Evolutionary conservation across 1,140 invertebrate species (phyloP), one percentile per base, ranked within the genome.

Genomic region (Heliconius nattereri): DNA sequence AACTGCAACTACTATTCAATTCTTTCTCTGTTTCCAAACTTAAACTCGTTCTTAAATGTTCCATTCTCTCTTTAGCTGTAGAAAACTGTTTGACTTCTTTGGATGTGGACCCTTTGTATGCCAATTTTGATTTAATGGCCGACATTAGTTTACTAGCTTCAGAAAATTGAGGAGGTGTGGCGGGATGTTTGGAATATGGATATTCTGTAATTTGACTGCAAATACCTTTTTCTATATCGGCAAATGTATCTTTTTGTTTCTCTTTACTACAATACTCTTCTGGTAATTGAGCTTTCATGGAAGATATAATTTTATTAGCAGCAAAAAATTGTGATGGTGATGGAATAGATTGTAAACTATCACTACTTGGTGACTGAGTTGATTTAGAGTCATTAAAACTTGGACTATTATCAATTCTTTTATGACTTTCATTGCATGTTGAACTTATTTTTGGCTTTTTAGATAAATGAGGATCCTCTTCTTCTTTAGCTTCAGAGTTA

Each of bases 241-340:
- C 92, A 89, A 92, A 94, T 79, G 90, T 91, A 75, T 92, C 87
- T 80, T 91, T 93, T n/a, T 85, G 90, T 78, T 89, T 91, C 32
- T 80, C 80, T 81, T 88, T 94, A 76, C 85, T 87, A 78, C 84
- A 86, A 81, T 88, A 93, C 74, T 94, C 87, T 75, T 94, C 92
- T 40, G 91, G 89, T 57, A 94, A 80, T 54, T 93, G 92, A 26
- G 92, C 92, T 79, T 93, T 94, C 91, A 94, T 94, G 7, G 92
- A 90, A 20, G 88, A 90, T 79, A 94, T 90, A n/a, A 94, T 93
- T 88, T 94, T 94, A 75, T 91, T 94, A 32, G 92, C 92, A 7
- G 92, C 89, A 80, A 93, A 89, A 81, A 94, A 94, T 57, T 94
- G 92, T 72, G 92, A 93, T n/a, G 92, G 90, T 70, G 90, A 92